Base-by-base conservation (phyloP, 2,797 vertebrate genomes). In the Mormyrops attenuatus region DNA sequence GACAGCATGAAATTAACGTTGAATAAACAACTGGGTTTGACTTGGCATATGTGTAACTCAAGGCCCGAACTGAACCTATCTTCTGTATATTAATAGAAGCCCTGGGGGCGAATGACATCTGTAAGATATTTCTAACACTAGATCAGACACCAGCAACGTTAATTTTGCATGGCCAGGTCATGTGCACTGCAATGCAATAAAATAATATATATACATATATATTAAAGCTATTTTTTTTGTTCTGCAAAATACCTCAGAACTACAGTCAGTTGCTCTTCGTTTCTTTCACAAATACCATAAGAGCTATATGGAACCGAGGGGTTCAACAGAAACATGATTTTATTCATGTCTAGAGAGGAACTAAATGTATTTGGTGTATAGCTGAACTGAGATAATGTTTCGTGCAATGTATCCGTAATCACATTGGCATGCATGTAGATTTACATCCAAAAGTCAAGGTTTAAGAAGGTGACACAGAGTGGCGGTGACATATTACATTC, bases 151-250 rank as follows among this genome's bases (percentile, higher is more conserved):
- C 92, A 92, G 92, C 90, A 93, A 47, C 88, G 91, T 89, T 91
- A 26, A 20, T 88, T 92, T 90, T 92, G 13, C 88, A 90, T 91
- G 90, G 90, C 88, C 89, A 92, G 90, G 88, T 89, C 90, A 89
- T 88, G 88, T 89, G 92, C 91, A 93, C 90, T 90, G 90, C 90
- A 92, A 80, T 91, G 91, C 93, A 94, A 93, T 93, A 92, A 88
- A 89, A 89, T 91, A 91, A 93, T 93, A 91, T 91, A 94, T 53
- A 52, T 52, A 52, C 0, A 47, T 47, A 47, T 47, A 47, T 50
- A 50, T 15, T 3, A 82, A 82, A 44, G 38, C 4, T 86, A 57
- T 90, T 91, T 92, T 44, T 88, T 88, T 77, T 87, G 44, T 69
- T 50, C 26, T n/a, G 57, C 87, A 26, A 86, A 41, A 87, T 89